A percentile compares a stretch with the other conserved stretches of the same genome.
phyloP scores from a whole-genome alignment of 2,113 vertebrate species.

The Caloenas nicobarica region DNA sequence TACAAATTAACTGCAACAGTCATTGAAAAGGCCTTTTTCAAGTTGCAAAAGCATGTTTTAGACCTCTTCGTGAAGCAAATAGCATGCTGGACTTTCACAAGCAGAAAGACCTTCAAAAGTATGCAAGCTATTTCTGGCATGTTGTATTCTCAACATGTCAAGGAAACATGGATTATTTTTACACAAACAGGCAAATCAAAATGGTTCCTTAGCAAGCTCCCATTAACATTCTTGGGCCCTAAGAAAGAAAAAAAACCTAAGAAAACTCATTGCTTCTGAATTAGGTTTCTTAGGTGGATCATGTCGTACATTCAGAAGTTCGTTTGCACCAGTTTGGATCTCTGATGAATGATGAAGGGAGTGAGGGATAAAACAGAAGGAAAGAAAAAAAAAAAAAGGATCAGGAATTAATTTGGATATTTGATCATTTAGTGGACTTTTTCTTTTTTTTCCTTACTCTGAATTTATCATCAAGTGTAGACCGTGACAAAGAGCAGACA shows the following conservation, averaged over 20 bases:
- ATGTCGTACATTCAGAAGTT: neutral
- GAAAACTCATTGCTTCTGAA: neutral
- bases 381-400: neutral
- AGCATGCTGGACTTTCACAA: neutral
- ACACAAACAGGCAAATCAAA: slow-evolving; percentile 21
- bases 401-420: neutral
- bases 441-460: neutral
- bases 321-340: neutral
- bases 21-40: neutral
- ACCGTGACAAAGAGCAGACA: neutral
- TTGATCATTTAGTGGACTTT: neutral
- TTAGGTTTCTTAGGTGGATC: neutral
- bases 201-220: neutral
- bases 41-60: neutral
- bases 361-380: neutral
- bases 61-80: neutral
- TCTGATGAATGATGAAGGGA: neutral
- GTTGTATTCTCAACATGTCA: slow-evolving; percentile 24
- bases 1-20: neutral
- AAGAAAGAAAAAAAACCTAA: neutral
- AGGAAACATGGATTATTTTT: slow-evolving; percentile 49
- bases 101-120: slow-evolving; percentile 32
- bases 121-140: slow-evolving; percentile 56
- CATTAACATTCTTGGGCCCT: neutral
- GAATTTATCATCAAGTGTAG: neutral